phyloP scores from a whole-genome alignment of 2,797 vertebrate species.

The Limnodromus scolopaceus region DNA sequence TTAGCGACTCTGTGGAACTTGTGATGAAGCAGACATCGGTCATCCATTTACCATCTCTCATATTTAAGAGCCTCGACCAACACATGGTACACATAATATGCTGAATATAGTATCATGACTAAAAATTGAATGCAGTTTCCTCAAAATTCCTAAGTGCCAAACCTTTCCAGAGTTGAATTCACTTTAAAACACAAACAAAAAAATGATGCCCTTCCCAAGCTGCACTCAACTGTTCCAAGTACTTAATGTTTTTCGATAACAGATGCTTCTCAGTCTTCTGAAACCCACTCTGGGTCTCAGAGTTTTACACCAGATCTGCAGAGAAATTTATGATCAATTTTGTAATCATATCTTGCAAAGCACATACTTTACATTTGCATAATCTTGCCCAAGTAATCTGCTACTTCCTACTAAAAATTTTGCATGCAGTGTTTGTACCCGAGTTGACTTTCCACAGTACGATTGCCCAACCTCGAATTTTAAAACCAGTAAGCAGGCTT shows the following conservation, averaged over 20 bases:
- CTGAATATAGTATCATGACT: neutral
- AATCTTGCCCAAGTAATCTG: neutral
- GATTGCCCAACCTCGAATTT: conserved; percentile 8
- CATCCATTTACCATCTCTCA: neutral
- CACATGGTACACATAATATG: neutral
- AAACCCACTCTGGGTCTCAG: neutral
- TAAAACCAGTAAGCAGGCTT: conserved; percentile 5
- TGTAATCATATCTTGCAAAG: neutral
- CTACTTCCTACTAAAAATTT: neutral
- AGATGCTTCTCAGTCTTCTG: neutral
- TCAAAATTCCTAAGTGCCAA: neutral
- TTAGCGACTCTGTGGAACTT: neutral
- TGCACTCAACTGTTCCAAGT: neutral
- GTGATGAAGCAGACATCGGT: neutral
- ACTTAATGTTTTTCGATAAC: neutral
- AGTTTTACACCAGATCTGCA: neutral
- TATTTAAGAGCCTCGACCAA: neutral
- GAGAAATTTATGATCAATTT: neutral
- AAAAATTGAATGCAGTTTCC: neutral
- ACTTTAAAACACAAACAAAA: neutral
- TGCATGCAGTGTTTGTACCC: neutral
- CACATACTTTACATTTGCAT: neutral
- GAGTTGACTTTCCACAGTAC: neutral
- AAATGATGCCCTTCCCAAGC: neutral
- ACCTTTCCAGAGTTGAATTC: neutral